A percentile compares a stretch with the other conserved stretches of the same genome.
phyloP scores from a whole-genome alignment of 2,113 vertebrate species.

The Tachuris rubrigastra region DNA sequence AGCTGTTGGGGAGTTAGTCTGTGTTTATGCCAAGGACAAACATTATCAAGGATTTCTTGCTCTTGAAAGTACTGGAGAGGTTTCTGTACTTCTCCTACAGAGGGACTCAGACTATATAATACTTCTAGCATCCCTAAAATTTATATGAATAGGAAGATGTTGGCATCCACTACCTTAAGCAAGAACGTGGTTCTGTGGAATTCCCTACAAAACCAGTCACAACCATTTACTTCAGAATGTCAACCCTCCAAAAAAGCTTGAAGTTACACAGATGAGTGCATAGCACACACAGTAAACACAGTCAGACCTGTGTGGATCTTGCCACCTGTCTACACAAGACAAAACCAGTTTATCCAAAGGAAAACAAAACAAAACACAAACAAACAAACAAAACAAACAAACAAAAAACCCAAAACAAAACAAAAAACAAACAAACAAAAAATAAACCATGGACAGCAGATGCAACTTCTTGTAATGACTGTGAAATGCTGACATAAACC shows the following conservation, averaged over 20 bases:
- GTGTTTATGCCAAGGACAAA: not conserved
- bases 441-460: accelerated
- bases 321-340: not conserved
- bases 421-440: accelerated
- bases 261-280: not conserved
- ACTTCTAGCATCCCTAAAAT: not conserved
- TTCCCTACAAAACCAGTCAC: not conserved
- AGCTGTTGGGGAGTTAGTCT: not conserved
- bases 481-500: not conserved
- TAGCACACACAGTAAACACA: not conserved
- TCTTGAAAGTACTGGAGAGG: not conserved
- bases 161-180: not conserved
- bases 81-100: not conserved
- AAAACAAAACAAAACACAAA: not conserved
- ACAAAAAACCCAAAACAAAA: too few relatives aligned
- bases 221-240: not conserved
- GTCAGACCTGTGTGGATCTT: not conserved
- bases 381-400: accelerated
- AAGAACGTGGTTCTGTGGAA: accelerated
- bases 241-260: not conserved
- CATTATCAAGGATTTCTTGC: not conserved
- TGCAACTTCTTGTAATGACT: not conserved
- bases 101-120: not conserved
- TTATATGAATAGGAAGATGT: not conserved
- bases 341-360: not conserved